Conservation (phyloP, 2,113 vertebrate genomes). For the Mormyrus lacerda region DNA sequence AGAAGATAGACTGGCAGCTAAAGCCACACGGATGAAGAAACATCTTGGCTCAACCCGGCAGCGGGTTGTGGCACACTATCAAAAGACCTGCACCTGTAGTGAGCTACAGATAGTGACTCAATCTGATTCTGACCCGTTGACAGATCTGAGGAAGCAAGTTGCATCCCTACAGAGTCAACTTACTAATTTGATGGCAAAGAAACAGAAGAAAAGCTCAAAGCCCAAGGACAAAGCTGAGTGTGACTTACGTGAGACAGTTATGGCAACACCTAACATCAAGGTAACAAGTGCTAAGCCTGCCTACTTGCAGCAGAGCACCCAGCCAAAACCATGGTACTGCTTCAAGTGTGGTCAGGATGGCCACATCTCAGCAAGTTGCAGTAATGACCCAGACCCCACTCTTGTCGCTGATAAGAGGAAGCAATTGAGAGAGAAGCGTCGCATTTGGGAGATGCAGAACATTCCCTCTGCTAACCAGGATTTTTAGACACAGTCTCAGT, state of each 20-base stretch:
- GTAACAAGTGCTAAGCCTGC: too few relatives aligned
- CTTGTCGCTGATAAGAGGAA: constrained; percentile 7
- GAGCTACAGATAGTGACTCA: too few relatives aligned
- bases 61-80: background rate
- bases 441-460: constrained; percentile 7
- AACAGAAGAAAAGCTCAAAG: background rate
- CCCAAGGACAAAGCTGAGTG: background rate
- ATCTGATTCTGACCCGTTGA: too few relatives aligned
- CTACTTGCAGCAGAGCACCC: background rate
- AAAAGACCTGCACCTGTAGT: background rate
- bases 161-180: constrained; percentile 20
- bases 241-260: too few relatives aligned
- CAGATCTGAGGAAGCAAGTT: background rate
- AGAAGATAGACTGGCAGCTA: constrained; percentile 1
- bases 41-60: background rate
- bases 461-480: constrained; percentile 6
- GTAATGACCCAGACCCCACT: background rate
- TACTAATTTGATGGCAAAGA: background rate
- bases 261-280: background rate
- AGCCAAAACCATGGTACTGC: constrained; percentile 15
- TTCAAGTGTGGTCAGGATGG: constrained; percentile 22
- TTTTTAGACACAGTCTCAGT: constrained; percentile 17
- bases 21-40: constrained; percentile 10
- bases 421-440: constrained; percentile 1
- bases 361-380: constrained; percentile 11